Base-by-base conservation (phyloP, 2,797 vertebrate species). In the Graptemys geographica region DNA sequence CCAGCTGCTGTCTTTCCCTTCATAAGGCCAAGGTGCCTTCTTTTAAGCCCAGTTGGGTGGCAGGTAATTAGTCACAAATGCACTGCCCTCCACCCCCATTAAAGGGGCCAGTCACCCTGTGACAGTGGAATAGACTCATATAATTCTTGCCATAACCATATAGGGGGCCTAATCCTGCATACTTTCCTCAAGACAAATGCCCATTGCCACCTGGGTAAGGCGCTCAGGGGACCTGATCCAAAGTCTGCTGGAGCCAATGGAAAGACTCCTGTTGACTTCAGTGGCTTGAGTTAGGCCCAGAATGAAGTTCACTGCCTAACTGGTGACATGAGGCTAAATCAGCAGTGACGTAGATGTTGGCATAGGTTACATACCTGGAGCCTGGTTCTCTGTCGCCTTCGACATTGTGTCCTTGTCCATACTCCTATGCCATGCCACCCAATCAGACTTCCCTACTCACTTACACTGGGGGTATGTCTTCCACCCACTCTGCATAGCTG, bases 271-370 rank as follows among this genome's bases (percentile, higher is more conserved):
- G 55, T 88, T 49, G 74, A 65, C 19, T 91, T 81, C 51, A 72
- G 59, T 74, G 81, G n/a, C 41, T 82, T 82, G 23, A n/a, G 85
- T 88, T 44, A 78, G 57, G 25, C 27, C 18, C 0, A 0, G 0
- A 13, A 0, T 89, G 37, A 83, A 47, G 89, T 51, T 62, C 28
- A 27, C 15, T 92, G 59, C 74, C 10, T 23, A 16, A 11, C 28
- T 31, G 27, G 44, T 31, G 41, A 57, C 12, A 9, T 92, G n/a
- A 49, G 41, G 44, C 55, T 52, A 76, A 90, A 59, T n/a, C 55
- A 89, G n/a, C 69, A 56, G 33, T 62, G 13, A 78, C 0, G 4
- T 65, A 65, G 33, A 65, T 65, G 33, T n/a, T 65, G 33, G 62
- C 62, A 65, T 65, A n/a, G 62, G 31, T 16, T n/a, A 8, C 33